Evolutionary conservation across 2,888 invertebrate genomes (phyloP).

Genomic region (Oxycera nigricornis): DNA sequence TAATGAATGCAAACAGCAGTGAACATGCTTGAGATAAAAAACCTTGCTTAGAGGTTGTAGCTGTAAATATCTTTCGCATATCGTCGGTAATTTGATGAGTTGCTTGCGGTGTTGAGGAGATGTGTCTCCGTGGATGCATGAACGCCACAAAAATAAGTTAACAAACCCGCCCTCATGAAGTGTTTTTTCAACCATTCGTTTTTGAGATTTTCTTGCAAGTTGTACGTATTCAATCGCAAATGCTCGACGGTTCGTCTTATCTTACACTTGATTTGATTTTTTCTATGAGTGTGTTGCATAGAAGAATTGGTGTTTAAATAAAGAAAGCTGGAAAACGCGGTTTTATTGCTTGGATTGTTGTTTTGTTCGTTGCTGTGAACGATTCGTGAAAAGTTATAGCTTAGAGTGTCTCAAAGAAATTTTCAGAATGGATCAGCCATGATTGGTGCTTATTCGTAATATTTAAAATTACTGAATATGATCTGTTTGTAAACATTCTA

Average conservation of each 20-base stretch:
- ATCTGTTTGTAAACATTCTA: too few species aligned
- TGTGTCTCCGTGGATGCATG: neutral
- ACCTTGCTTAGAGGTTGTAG: neutral
- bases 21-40: neutral
- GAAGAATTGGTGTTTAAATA: too few species aligned
- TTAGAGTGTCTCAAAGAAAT: too few species aligned
- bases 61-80: neutral
- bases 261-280: too few species aligned
- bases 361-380: too few species aligned
- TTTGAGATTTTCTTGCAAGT: slow-evolving; percentile 31
- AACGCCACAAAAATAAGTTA: slow-evolving; percentile 33
- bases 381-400: too few species aligned
- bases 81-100: slow-evolving; percentile 21
- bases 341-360: too few species aligned
- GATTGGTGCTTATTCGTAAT: too few species aligned
- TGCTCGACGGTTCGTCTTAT: slow-evolving; percentile 25
- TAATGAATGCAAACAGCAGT: slow-evolving; percentile 39
- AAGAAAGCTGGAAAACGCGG: too few species aligned
- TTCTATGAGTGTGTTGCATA: too few species aligned
- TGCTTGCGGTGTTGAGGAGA: neutral
- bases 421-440: too few species aligned
- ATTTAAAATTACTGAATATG: too few species aligned
- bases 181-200: slow-evolving; percentile 20
- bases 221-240: slow-evolving; percentile 30
- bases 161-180: slow-evolving; percentile 29